Evolutionary conservation across 2,888 invertebrate species (phyloP).

Genomic region (Agriopis aurantiaria): DNA sequence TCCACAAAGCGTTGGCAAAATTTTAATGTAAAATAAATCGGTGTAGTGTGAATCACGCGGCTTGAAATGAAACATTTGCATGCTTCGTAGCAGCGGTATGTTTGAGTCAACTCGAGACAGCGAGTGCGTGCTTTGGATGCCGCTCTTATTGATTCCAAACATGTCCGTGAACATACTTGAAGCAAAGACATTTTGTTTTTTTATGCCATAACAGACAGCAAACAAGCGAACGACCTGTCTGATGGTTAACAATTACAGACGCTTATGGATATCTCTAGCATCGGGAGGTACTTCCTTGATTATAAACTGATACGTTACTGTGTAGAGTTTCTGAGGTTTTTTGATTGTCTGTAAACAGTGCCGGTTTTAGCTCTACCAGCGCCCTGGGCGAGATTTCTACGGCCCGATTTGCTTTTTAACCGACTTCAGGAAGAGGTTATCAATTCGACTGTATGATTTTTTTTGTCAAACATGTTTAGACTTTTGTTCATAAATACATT

Average conservation of each 20-base stretch:
- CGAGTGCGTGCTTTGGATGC: constrained; percentile 56
- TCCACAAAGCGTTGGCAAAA: constrained; percentile 22
- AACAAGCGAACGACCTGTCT: background rate
- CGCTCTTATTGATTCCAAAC: constrained; percentile 57
- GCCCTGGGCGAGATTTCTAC: no score
- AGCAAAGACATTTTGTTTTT: background rate
- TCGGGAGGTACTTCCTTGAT: no score
- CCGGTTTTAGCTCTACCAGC: no score
- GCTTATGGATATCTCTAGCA: background rate
- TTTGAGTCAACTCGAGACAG: constrained; percentile 55
- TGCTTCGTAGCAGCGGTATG: constrained; percentile 54
- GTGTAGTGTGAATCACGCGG: constrained; percentile 38
- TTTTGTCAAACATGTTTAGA: no score
- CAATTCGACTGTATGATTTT: no score
- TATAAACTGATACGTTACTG: no score
- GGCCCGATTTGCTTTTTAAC: no score
- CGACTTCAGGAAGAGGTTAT: no score
- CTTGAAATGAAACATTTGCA: constrained; percentile 42
- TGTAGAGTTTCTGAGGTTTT: no score
- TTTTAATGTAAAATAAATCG: constrained; percentile 29
- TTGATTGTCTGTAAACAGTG: no score
- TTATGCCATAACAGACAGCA: background rate
- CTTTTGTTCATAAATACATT: no score
- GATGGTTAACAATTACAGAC: background rate
- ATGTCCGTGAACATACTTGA: constrained; percentile 41